phyloP scores from a whole-genome alignment of 2,797 vertebrate genomes.

The Selene dorsalis region DNA sequence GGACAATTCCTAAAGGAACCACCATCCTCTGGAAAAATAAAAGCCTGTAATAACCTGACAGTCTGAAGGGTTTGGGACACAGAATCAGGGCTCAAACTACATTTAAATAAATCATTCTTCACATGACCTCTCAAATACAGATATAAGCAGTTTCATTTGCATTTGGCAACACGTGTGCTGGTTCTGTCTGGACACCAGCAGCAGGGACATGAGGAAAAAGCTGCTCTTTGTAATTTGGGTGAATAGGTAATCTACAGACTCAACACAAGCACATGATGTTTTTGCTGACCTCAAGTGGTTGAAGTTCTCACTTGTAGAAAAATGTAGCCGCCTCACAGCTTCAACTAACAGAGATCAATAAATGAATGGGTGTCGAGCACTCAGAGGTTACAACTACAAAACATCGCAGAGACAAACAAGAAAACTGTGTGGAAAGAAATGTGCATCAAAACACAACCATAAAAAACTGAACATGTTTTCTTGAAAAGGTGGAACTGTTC shows the following conservation, averaged over 20 bases:
- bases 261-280: background rate
- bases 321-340: background rate
- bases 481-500: background rate
- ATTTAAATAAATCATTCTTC: background rate
- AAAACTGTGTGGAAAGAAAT: background rate
- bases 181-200: background rate
- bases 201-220: background rate
- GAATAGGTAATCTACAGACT: background rate
- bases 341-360: background rate
- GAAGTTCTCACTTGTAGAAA: background rate
- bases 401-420: slow-evolving; percentile 12
- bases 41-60: no score
- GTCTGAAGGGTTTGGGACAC: background rate
- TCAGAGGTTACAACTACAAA: background rate
- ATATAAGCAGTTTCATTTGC: background rate
- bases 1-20: no score
- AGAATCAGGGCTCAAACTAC: background rate
- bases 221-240: background rate
- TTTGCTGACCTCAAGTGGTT: slow-evolving; percentile 3
- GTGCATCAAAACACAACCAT: background rate
- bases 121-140: background rate
- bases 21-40: no score
- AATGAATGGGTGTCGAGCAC: background rate
- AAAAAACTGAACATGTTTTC: background rate
- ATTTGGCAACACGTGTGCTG: background rate